Percentiles rank a stretch among this genome's conserved stretches.
Evolutionary conservation across 2,888 invertebrate species (phyloP).

Genomic region (Torymus texanus): DNA sequence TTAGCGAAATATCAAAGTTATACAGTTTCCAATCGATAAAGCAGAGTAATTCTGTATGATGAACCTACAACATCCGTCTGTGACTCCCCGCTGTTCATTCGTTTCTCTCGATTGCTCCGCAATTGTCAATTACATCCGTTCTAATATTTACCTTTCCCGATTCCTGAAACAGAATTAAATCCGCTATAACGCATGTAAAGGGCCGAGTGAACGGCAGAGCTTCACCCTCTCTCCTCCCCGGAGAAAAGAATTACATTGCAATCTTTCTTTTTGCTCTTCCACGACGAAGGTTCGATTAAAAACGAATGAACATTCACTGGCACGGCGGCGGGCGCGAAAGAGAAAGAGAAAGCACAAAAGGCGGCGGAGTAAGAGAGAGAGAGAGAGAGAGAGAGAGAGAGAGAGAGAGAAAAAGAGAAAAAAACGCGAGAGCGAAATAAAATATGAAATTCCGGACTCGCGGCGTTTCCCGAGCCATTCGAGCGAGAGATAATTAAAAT

Average conservation of each 20-base stretch:
- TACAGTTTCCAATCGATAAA: too few species aligned
- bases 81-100: not conserved
- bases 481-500: slow-evolving; percentile 53
- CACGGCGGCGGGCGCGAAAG: not conserved
- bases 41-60: too few species aligned
- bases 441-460: slow-evolving; percentile 42
- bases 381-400: too few species aligned
- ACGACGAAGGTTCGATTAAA: slow-evolving; percentile 37
- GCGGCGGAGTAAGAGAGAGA: not conserved
- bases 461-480: slow-evolving; percentile 32
- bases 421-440: slow-evolving; percentile 33
- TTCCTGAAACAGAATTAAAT: slow-evolving; percentile 17
- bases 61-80: too few species aligned
- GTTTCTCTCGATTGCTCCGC: not conserved
- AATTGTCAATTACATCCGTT: not conserved
- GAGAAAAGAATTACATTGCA: slow-evolving; percentile 4
- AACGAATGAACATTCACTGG: slow-evolving; percentile 29
- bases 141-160: not conserved
- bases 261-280: not conserved
- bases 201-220: not conserved
- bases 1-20: too few species aligned
- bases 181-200: slow-evolving; percentile 21
- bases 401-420: slow-evolving; percentile 26
- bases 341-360: not conserved
- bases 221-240: too few species aligned